A percentile compares a stretch with the other conserved stretches of the same genome.
Conservation (phyloP, 2,888 invertebrate genomes). For the Sarcophaga caerulescens region DNA sequence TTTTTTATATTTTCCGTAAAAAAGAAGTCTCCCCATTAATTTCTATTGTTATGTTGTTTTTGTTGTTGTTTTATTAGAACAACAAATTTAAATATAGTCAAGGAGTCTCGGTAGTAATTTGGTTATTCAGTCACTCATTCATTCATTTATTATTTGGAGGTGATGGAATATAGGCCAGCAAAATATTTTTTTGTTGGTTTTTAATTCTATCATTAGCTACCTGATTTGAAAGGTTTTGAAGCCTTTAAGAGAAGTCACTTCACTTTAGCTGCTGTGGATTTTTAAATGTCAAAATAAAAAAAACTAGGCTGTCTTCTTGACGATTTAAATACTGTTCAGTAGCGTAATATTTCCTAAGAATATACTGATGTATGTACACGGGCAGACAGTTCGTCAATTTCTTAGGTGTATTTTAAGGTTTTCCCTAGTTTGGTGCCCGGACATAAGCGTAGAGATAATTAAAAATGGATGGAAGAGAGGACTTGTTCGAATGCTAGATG, state of each 20-base stretch:
- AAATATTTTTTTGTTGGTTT: conserved; percentile 34
- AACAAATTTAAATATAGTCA: conserved; percentile 1
- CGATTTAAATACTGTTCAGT: too few species aligned
- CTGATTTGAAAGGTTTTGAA: background rate
- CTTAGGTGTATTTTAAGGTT: too few species aligned
- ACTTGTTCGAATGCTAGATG: too few species aligned
- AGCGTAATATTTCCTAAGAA: too few species aligned
- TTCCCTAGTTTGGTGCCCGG: too few species aligned
- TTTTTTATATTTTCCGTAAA: background rate
- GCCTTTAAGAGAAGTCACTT: background rate
- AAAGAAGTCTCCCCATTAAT: conserved; percentile 17
- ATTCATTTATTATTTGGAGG: conserved; percentile 15
- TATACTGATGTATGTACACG: too few species aligned
- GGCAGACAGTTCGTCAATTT: too few species aligned
- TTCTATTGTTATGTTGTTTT: conserved; percentile 41
- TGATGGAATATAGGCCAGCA: conserved; percentile 40
- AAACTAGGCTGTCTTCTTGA: too few species aligned
- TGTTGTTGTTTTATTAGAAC: background rate
- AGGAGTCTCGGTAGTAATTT: background rate
- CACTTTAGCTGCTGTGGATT: too few species aligned
- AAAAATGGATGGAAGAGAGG: too few species aligned
- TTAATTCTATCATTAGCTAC: background rate
- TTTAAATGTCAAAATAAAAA: too few species aligned
- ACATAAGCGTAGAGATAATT: too few species aligned
- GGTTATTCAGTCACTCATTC: background rate